Evolutionary conservation across 2,797 vertebrate species (phyloP).

Genomic region (Lepilemur ruficaudatus): DNA sequence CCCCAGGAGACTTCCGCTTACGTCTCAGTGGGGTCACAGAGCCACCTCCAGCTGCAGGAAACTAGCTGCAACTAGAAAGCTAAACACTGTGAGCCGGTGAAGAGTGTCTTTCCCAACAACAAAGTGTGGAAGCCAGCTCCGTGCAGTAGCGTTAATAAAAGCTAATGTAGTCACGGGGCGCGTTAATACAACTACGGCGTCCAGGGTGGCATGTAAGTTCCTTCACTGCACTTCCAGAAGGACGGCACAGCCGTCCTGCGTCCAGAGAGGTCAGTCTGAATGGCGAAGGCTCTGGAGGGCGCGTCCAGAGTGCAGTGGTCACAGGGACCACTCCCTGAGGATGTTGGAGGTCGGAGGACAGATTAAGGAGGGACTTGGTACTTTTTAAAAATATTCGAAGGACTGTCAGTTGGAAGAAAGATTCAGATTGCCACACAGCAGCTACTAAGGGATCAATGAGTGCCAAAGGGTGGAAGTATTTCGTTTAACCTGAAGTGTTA

Average conservation of each 20-base stretch:
- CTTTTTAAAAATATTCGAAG: not conserved
- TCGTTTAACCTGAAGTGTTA: not conserved
- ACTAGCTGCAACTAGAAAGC: not conserved
- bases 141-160: not conserved
- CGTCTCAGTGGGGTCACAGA: not conserved
- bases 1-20: not conserved
- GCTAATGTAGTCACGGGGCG: not conserved
- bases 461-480: not conserved
- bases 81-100: not conserved
- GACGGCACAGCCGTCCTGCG: not conserved
- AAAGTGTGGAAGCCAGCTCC: not conserved
- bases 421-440: not conserved
- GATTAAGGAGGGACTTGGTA: not conserved
- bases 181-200: fast-evolving
- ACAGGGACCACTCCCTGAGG: not conserved
- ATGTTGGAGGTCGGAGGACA: not conserved
- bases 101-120: not conserved
- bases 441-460: not conserved
- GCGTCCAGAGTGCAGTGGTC: not conserved
- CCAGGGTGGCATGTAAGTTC: not conserved
- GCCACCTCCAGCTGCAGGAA: not conserved
- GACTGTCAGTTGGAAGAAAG: not conserved
- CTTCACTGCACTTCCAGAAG: not conserved
- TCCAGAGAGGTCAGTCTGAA: not conserved
- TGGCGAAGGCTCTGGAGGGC: not conserved